Base-by-base conservation (phyloP, 2,888 invertebrate genomes). In the Leistus spinibarbis region DNA sequence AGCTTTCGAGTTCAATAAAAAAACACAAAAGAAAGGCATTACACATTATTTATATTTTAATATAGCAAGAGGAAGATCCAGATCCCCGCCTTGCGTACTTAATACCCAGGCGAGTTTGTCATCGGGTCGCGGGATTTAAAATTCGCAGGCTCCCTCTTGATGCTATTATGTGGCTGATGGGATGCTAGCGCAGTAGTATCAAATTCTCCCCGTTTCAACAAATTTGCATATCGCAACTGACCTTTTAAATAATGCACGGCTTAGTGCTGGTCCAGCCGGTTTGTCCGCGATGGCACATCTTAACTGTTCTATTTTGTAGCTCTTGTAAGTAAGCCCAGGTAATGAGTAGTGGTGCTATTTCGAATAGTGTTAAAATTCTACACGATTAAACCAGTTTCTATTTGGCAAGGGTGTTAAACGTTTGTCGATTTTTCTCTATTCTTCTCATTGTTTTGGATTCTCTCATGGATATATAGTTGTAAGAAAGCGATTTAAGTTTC, bases 31-130 rank as follows among this genome's bases (percentile, higher is more conserved):
- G 60, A 16, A 2, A 56, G 54, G 10, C 60, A 60, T 60, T 60
- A 60, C 60, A 22, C 60, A 60, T 60, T 60, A 60, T 60, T 60
- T 60, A 60, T 60, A 60, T 60, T 60, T 60, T 60, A 60, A 60
- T 60, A 60, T 19, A 2, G 60, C 60, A 9, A 40, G 40, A 40
- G 27, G 27, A 57, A 57, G 60, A 60, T 4, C 20, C 54, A 54
- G n/a, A 17, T 13, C 13, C n/a, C 13, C n/a, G 16, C 3, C 17
- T 54, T 54, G 54, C n/a, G 1, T 17, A 17, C 17, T 60, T 60
- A 60, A 60, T 19, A 19, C 56, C 60, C n/a, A n/a, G n/a, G 13
- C 60, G 17, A 20, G 22, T 20, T 60, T 60, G 60, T 60, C 60
- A 19, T 9, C 57, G n/a, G 24, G 24, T 24, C 24, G 24, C 40